These are phyloP conservation scores for Paradisaea rubra DNA, from an alignment of 2,113 vertebrate genomes.

Conservation along the genomic window DNA sequence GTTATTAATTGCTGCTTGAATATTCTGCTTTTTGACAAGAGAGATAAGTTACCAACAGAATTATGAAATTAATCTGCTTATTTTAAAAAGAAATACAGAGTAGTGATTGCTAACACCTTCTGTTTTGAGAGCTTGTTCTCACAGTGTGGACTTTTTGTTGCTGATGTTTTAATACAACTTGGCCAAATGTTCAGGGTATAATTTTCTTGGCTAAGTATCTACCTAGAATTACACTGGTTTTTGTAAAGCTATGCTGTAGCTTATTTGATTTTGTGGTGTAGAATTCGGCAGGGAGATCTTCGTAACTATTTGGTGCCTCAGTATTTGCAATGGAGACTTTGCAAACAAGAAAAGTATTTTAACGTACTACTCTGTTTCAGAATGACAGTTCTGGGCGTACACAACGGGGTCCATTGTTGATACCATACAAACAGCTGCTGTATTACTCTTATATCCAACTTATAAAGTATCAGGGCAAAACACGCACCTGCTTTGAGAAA, in stretches of 20 bases:
- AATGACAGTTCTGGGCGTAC: background rate
- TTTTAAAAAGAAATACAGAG: background rate
- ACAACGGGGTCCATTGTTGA: fast-evolving
- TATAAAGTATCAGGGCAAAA: background rate
- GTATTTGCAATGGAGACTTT: background rate
- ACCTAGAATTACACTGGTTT: background rate
- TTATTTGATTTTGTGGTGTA: background rate
- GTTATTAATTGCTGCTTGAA: background rate
- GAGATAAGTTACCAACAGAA: background rate
- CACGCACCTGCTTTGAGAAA: background rate
- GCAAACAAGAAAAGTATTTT: background rate
- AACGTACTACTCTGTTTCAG: background rate
- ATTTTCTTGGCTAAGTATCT: background rate
- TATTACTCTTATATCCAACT: background rate
- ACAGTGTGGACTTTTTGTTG: background rate
- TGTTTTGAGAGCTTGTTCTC: background rate
- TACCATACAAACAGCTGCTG: background rate
- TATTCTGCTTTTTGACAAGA: background rate
- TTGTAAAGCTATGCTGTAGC: background rate
- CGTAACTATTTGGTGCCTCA: background rate
- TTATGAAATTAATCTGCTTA: background rate
- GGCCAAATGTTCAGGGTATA: background rate
- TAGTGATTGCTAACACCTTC: background rate
- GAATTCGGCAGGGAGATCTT: background rate
- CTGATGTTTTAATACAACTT: background rate